Percentiles rank a stretch among this genome's conserved stretches.
Conservation (phyloP, 23 tunicate genomes). For the Ascidia mentula region DNA sequence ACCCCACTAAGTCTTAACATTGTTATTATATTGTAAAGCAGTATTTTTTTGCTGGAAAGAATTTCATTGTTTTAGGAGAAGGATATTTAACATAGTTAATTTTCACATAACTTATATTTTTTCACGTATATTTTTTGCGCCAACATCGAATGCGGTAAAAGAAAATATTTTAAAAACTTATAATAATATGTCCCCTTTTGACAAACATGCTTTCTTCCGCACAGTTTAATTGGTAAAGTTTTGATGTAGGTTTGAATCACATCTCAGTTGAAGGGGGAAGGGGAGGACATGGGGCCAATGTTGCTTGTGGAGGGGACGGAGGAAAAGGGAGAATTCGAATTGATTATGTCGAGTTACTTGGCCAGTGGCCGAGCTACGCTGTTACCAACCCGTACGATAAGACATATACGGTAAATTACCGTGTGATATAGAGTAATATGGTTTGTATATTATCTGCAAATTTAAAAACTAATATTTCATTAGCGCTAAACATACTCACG, state of each 20-base stretch:
- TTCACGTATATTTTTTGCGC: too few species aligned
- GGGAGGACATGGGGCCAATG: conserved; percentile 48
- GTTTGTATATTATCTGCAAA: not conserved
- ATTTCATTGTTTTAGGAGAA: too few species aligned
- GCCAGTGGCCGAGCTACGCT: conserved; percentile 25
- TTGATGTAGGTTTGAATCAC: conserved; percentile 31
- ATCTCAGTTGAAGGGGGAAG: conserved; percentile 43
- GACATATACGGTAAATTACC: conserved; percentile 17
- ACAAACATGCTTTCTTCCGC: too few species aligned
- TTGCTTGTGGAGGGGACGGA: conserved; percentile 53
- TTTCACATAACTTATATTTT: too few species aligned
- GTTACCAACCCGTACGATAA: conserved; percentile 19
- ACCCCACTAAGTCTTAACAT: too few species aligned
- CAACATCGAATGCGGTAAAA: too few species aligned
- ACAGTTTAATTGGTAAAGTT: too few species aligned
- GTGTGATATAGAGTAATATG: not conserved
- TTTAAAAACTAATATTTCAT: not conserved
- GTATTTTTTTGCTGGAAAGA: too few species aligned
- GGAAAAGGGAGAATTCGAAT: conserved; percentile 50
- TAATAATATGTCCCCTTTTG: too few species aligned
- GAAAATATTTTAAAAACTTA: too few species aligned
- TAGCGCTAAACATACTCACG: not conserved
- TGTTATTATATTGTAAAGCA: too few species aligned
- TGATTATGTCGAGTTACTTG: conserved; percentile 44
- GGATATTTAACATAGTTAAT: too few species aligned